Percentiles rank a stretch among this genome's conserved stretches.
Evolutionary conservation across 1,140 invertebrate genomes (phyloP).

Genomic region (Rhysida immarginata): DNA sequence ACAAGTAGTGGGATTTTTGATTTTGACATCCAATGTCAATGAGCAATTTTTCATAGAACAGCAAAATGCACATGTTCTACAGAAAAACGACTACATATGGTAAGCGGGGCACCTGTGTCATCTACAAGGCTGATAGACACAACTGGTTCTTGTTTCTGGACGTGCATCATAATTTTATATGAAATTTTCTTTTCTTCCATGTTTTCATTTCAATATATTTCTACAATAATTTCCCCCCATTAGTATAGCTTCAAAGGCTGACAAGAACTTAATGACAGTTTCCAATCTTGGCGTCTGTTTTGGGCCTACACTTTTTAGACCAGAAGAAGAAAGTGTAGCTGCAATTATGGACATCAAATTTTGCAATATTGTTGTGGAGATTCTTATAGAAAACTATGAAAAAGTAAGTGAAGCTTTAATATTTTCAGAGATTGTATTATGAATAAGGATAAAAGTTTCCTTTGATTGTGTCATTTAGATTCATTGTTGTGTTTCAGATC

Average conservation of each 20-base stretch:
- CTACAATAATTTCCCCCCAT: conserved; percentile 22
- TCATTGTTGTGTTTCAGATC: no score
- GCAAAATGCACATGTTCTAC: no score
- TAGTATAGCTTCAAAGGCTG: conserved; percentile 65
- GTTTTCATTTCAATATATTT: background rate
- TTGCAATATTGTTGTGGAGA: conserved; percentile 93
- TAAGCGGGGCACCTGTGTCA: no score
- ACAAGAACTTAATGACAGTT: conserved; percentile 92
- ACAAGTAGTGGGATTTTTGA: no score
- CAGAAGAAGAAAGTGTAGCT: conserved; percentile 89
- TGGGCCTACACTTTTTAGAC: conserved; percentile 85
- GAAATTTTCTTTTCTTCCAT: background rate
- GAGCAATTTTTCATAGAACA: no score
- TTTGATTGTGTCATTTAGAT: no score
- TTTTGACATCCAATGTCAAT: no score
- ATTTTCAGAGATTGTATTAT: no score
- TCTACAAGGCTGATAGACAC: no score
- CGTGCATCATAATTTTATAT: background rate
- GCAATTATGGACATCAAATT: conserved; percentile 98
- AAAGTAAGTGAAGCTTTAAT: conserved; percentile 51
- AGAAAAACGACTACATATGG: no score
- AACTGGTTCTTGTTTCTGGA: background rate
- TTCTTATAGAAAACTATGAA: conserved; percentile 82
- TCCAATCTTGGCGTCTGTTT: conserved; percentile 97
- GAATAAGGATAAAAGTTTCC: no score